These are phyloP conservation scores for Corynorhinus townsendii DNA, from an alignment of 2,113 vertebrate species.

Conservation along the genomic window DNA sequence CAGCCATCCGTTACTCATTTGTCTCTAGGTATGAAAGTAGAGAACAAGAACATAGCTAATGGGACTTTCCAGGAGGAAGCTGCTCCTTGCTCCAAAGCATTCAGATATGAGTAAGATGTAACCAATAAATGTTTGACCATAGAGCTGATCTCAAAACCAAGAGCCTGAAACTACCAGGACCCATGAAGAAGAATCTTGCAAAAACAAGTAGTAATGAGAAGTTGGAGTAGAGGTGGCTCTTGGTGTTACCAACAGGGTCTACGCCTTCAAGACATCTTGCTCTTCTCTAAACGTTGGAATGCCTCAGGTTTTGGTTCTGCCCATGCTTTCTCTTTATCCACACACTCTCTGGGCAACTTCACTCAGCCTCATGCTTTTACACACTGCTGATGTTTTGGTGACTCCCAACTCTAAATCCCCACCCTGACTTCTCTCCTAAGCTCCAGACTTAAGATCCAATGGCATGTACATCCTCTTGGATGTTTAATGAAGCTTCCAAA, in stretches of 20 bases:
- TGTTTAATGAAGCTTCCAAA: neutral
- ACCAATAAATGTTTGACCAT: neutral
- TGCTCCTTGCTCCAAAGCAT: neutral
- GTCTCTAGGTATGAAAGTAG: neutral
- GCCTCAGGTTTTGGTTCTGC: neutral
- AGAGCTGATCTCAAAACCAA: neutral
- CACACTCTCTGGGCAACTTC: neutral
- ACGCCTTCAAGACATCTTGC: neutral
- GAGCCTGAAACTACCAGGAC: neutral
- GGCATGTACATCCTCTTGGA: neutral
- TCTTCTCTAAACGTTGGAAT: neutral
- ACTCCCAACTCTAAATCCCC: neutral
- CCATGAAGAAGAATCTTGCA: neutral
- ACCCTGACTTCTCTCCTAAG: neutral
- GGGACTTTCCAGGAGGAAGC: neutral
- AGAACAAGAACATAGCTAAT: neutral
- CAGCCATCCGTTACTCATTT: neutral
- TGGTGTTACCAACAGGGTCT: neutral
- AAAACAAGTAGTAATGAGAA: neutral
- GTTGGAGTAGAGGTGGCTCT: accelerated
- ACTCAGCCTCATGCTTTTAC: neutral
- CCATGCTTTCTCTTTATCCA: neutral
- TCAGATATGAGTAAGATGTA: neutral
- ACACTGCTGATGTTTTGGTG: neutral
- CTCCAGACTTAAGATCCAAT: neutral